Base-by-base conservation (phyloP, 2,113 vertebrate genomes). In the Ondatra zibethicus region DNA sequence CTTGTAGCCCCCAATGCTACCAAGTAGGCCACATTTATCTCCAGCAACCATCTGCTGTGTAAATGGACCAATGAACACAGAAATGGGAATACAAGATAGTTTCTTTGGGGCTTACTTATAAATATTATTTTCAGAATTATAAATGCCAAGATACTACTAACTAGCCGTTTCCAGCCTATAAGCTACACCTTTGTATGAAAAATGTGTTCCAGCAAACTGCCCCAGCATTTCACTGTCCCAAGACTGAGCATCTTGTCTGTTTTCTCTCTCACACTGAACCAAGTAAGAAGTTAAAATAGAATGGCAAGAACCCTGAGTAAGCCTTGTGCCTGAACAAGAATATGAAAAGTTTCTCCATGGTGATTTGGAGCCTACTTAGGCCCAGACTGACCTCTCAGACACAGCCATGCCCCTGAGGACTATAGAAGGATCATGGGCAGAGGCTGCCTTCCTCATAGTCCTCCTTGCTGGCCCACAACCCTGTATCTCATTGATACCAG, bases 251-350 rank as follows among this genome's bases (percentile, higher is more conserved):
- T 29, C 31, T 3, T 16, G 0, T n/a, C 45, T 58, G 45, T 33
- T 70, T 75, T 21, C 42, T 85, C 50, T 47, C 36, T 80, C 72
- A 89, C 16, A 39, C 31, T 93, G 68, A 92, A 93, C 75, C 65
- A 88, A 93, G 63, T 31, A 70, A 84, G 88, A 92, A 81, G 39
- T 92, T 96, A 52, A 81, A 91, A 61, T 63, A 84, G 76, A 96
- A 94, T 33, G 27, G 86, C 89, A 80, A 76, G 91, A 91, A 84
- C 70, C 27, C 70, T 33, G 50, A 95, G 75, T 81, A 88, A 93
- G 85, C 76, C 85, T 39, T 96, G 95, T n/a, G 87, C 70, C 73
- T 19, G 2, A 88, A 88, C 63, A 75, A 75, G 45, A 85, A 23
- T 65, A 93, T 5, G 9, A 88, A 66, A 63, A 85, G n/a, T 65